Base-by-base conservation (phyloP, 1,140 invertebrate species). In the Drosophila persimilis region DNA sequence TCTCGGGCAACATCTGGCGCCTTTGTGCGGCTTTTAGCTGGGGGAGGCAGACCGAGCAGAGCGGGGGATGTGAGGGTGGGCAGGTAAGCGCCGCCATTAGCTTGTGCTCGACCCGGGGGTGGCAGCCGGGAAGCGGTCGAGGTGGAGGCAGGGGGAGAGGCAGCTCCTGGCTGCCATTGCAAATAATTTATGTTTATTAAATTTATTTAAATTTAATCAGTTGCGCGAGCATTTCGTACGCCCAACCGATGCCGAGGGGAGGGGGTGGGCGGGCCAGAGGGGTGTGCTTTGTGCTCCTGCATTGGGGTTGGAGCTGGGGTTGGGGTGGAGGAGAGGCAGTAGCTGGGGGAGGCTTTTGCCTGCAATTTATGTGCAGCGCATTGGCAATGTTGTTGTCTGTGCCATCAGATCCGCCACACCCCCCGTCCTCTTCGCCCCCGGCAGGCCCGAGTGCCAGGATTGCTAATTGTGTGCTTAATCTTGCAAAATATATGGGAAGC, bases 171-270 rank as follows among this genome's bases (percentile, higher is more conserved):
- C 48, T 71, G 74, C 57, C 53, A 73, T 83, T 89, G 84, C 80
- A 89, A 89, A 89, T 85, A 89, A 89, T 89, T 89, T 89, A 89
- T 89, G 85, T 89, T 89, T 89, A 89, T 89, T 89, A 89, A 90
- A 89, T 89, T 89, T 89, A 89, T 89, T 89, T 89, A 89, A 89
- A 89, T 89, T 89, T 89, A 89, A 89, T 89, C 85, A 89, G 85
- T 66, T 77, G 63, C 86, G 56, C 57, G 47, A 41, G 48, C 57
- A 74, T 71, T 71, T 44, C 29, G 15, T 63, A 41, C 51, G 35
- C 53, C 45, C 39, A 59, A 44, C n/a, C 52, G 22, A 52, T 44
- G 53, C 8, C 8, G 39, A 24, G 8, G 9, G 31, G 2, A 17
- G 22, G 39, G 50, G 59, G 46, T 20, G 44, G 26, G 22, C 48